Percentiles rank a stretch among this genome's conserved stretches.
Evolutionary conservation across 2,888 invertebrate species (phyloP).

Genomic region (Terebella lapidaria): DNA sequence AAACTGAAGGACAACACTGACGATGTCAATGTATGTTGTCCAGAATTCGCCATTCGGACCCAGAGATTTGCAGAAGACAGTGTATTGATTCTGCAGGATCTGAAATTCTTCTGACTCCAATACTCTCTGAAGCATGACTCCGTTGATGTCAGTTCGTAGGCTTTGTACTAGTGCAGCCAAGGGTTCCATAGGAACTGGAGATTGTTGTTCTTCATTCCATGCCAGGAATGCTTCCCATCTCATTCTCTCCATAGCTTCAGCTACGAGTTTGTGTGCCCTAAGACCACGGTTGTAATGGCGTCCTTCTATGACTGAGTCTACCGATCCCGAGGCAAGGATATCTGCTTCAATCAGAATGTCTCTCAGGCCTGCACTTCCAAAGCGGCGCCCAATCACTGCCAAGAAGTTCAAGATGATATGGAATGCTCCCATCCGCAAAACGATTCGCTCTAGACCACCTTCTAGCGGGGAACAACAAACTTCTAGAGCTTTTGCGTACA

Average conservation of each 20-base stretch:
- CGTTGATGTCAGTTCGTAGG: background rate
- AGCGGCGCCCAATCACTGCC: background rate
- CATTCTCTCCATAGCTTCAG: background rate
- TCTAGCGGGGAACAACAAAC: background rate
- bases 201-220: background rate
- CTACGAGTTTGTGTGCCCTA: background rate
- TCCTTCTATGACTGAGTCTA: background rate
- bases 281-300: slow-evolving; percentile 1
- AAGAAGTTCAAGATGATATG: slow-evolving; percentile 1
- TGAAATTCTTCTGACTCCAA: no score
- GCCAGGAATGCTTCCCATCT: background rate
- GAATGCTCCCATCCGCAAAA: slow-evolving; percentile 1
- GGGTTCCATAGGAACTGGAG: background rate
- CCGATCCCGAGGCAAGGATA: background rate
- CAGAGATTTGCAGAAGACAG: no score
- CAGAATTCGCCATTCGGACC: no score
- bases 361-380: background rate
- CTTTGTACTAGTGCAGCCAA: background rate
- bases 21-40: no score
- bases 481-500: background rate
- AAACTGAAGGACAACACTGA: no score
- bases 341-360: background rate
- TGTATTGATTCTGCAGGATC: no score
- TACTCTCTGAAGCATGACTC: no score
- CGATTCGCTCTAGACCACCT: background rate